Base-by-base conservation (phyloP, 1,140 invertebrate species). In the Scaptomyza graminum region DNA sequence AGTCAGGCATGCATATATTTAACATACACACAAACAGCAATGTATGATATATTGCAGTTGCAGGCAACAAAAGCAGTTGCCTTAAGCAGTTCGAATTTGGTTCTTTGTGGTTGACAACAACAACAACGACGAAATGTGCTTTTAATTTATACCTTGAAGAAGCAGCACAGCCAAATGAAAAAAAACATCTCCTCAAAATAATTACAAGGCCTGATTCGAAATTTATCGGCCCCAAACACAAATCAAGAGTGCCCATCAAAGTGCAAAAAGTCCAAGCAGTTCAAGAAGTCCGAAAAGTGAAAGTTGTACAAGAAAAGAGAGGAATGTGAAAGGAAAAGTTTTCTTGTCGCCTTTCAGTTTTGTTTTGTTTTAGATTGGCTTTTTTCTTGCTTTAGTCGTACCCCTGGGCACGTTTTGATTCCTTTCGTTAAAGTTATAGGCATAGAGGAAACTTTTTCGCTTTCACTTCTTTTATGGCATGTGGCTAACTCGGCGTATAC, bases 321-420 rank as follows among this genome's bases (percentile, higher is more conserved):
- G 44, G 54, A 57, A 59, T 28, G 64, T 28, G 65, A 50, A 54
- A 65, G 52, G 16, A 68, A 87, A 85, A 85, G 76, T 68, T 87
- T 81, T 49, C 37, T 61, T 59, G 67, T 68, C 71, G 63, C 59
- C 28, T 44, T 31, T 62, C 3, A 16, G 25, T 28, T 6, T 11
- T 74, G 66, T 73, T 54, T 67, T 47, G 31, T 34, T 34, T 7
- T 34, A 34, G 31, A 2, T 34, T 6, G 16, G 16, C 55, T 37
- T 15, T 54, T 64, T 68, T 61, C 69, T 59, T 65, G 72, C n/a
- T n/a, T n/a, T n/a, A n/a, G n/a, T 66, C 37, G 39, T 44, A 47
- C 61, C 69, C 80, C 37, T 74, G 74, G 62, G 81, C 74, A 68
- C 59, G 64, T 84, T 85, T 84, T 72, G 70, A 76, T 74, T 77